phyloP scores from a whole-genome alignment of 2,888 invertebrate genomes.

The Campaea margaritaria region DNA sequence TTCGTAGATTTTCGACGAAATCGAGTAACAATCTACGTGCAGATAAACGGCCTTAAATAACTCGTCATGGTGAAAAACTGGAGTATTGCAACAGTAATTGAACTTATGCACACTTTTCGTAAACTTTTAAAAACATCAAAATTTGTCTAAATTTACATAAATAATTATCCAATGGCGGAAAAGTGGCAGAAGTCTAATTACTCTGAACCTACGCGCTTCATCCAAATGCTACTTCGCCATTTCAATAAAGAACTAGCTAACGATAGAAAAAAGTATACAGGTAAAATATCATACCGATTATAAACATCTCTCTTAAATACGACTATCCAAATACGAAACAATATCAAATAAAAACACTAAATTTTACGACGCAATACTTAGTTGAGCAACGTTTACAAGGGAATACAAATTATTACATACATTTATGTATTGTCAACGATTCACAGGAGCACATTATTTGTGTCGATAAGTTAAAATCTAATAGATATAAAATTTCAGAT shows the following conservation, averaged over 20 bases:
- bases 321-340: constrained; percentile 48
- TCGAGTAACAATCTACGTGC: neutral
- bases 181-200: constrained; percentile 29
- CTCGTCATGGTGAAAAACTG: constrained; percentile 9
- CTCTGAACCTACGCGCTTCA: constrained; percentile 21
- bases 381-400: constrained; percentile 79
- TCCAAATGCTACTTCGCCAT: constrained; percentile 30
- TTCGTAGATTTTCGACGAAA: constrained; percentile 1
- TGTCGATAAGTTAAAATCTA: constrained; percentile 69
- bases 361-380: constrained; percentile 61
- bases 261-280: constrained; percentile 28
- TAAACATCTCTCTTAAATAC: constrained; percentile 30
- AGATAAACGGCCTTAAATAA: constrained; percentile 2
- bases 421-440: constrained; percentile 81
- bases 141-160: constrained; percentile 11
- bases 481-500: constrained; percentile 79
- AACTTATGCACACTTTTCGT: constrained; percentile 15
- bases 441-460: constrained; percentile 67
- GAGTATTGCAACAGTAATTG: constrained; percentile 18
- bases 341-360: constrained; percentile 46
- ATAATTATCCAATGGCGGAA: constrained; percentile 18
- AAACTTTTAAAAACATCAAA: constrained; percentile 14
- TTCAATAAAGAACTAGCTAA: constrained; percentile 35
- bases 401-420: constrained; percentile 74
- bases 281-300: constrained; percentile 22